Evolutionary conservation across 2,888 invertebrate genomes (phyloP).

Genomic region (Odontocolon sp.): DNA sequence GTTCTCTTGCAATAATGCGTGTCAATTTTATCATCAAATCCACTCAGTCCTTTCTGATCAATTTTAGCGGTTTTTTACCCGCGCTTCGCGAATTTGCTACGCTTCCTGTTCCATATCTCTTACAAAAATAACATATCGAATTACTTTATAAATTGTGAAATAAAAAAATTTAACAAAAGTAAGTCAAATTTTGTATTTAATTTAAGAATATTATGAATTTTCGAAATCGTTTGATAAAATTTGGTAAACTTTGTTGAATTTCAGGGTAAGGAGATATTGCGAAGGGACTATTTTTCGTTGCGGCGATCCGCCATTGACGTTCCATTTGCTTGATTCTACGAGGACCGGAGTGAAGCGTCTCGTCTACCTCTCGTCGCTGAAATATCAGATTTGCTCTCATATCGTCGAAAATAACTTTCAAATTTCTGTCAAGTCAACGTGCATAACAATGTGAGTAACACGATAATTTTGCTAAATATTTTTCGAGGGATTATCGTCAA

Average conservation of each 20-base stretch:
- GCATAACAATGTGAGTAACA: conserved; percentile 41
- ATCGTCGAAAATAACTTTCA: background rate
- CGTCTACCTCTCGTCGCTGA: background rate
- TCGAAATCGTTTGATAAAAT: no score
- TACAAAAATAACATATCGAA: background rate
- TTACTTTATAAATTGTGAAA: no score
- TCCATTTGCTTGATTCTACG: conserved; percentile 37
- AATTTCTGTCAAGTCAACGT: background rate
- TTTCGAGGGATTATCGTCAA: background rate
- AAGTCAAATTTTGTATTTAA: background rate
- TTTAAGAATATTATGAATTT: background rate
- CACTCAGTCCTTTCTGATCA: background rate
- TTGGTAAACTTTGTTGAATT: no score
- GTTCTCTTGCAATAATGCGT: conserved; percentile 31
- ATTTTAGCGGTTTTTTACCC: background rate
- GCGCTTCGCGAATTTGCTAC: background rate
- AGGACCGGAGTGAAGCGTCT: conserved; percentile 35
- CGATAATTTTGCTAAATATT: background rate
- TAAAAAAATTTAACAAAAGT: background rate
- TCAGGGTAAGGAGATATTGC: conserved; percentile 1
- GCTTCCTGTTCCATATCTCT: background rate
- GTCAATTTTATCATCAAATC: background rate
- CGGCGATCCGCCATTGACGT: conserved; percentile 65
- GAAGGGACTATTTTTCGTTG: conserved; percentile 61
- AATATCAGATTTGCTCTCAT: background rate